Evolutionary conservation across 2,888 invertebrate genomes (phyloP).

Genomic region (Andricus quercusramuli): DNA sequence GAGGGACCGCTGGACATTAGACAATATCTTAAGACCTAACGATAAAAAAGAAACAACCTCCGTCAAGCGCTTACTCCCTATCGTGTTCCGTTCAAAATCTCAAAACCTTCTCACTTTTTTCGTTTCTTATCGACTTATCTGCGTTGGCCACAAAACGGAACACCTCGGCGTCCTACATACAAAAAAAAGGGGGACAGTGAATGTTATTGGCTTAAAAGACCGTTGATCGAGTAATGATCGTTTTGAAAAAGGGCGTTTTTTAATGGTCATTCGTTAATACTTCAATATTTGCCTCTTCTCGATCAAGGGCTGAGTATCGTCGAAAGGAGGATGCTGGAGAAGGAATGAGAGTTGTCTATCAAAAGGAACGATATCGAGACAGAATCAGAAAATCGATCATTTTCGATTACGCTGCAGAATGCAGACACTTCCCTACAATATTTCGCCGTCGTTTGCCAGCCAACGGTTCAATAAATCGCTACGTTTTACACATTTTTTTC

Average conservation of each 20-base stretch:
- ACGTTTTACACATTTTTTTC: slow-evolving; percentile 64
- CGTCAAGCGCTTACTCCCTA: slow-evolving; percentile 31
- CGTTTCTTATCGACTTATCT: background rate
- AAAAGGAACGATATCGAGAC: slow-evolving; percentile 15
- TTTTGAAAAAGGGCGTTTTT: background rate
- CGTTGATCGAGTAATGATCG: slow-evolving; percentile 1
- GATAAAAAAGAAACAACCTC: slow-evolving; percentile 70
- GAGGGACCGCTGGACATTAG: slow-evolving; percentile 68
- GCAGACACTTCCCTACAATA: slow-evolving; percentile 59
- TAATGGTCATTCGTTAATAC: slow-evolving; percentile 12
- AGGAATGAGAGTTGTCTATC: slow-evolving; percentile 23
- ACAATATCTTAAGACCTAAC: slow-evolving; percentile 71
- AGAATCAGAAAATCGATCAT: slow-evolving; percentile 19
- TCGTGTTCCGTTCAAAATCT: slow-evolving; percentile 32
- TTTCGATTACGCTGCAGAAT: slow-evolving; percentile 47
- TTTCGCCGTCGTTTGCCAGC: slow-evolving; percentile 59
- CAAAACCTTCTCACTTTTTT: slow-evolving; percentile 6
- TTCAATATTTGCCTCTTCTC: slow-evolving; percentile 9
- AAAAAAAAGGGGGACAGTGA: slow-evolving; percentile 22
- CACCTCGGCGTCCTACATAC: slow-evolving; percentile 28
- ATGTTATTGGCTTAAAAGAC: background rate
- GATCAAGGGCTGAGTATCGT: slow-evolving; percentile 36
- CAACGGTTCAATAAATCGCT: slow-evolving; percentile 67
- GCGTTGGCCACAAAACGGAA: slow-evolving; percentile 37
- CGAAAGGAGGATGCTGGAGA: slow-evolving; percentile 32